These are phyloP conservation scores for Tragelaphus buxtoni DNA, from an alignment of 2,113 vertebrate species.

Conservation along the genomic window DNA sequence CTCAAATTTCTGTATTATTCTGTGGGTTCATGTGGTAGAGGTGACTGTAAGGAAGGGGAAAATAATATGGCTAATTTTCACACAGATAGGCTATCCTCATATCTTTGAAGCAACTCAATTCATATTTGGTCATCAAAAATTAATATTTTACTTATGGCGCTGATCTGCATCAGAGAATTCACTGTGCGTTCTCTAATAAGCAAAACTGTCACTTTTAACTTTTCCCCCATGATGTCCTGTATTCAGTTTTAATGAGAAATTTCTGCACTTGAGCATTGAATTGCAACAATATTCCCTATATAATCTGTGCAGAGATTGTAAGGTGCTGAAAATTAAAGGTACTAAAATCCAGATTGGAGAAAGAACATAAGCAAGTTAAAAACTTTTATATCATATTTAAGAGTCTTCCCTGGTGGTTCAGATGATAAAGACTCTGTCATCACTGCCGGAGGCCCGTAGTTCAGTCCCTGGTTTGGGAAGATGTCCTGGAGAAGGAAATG, in stretches of 20 bases:
- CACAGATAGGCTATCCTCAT: neutral
- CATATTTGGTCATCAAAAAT: neutral
- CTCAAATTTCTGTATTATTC: neutral
- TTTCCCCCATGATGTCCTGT: neutral
- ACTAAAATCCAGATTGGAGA: neutral
- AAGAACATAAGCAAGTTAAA: neutral
- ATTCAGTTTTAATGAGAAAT: neutral
- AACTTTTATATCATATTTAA: neutral
- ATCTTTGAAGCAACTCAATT: neutral
- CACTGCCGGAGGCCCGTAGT: too few species aligned
- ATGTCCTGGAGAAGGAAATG: too few species aligned
- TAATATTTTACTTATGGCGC: neutral
- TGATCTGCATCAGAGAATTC: neutral
- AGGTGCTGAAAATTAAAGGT: neutral
- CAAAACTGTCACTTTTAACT: neutral
- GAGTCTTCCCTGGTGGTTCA: too few species aligned
- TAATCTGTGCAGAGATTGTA: too few species aligned
- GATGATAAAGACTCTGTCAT: too few species aligned
- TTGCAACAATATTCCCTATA: neutral
- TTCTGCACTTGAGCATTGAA: neutral
- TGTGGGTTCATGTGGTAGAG: neutral
- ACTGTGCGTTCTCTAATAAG: neutral
- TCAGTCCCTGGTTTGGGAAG: too few species aligned
- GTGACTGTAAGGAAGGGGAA: neutral
- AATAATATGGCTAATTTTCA: neutral